Percentiles rank a stretch among this genome's conserved stretches.
Evolutionary conservation across 1,140 invertebrate species (phyloP).

Genomic region (Drosophila nigrodunni): DNA sequence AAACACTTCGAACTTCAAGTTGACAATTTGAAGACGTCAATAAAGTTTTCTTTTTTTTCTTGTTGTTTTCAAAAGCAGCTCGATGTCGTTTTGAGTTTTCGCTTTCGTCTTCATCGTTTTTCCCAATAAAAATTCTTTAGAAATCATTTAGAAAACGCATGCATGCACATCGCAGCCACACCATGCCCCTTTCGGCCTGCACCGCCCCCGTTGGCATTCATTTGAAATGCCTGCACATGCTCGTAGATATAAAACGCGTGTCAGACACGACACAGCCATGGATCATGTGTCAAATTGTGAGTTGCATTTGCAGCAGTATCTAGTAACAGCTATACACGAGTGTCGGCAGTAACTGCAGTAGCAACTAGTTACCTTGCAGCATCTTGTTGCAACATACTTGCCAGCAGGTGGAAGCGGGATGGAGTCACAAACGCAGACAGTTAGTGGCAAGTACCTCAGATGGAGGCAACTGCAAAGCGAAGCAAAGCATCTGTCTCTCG

Average conservation of each 20-base stretch:
- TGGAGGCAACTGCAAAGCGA: conserved; percentile 41
- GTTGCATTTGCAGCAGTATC: conserved; percentile 50
- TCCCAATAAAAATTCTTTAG: conserved; percentile 79
- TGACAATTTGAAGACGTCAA: conserved; percentile 81
- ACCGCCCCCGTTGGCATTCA: background rate
- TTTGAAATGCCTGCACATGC: conserved; percentile 41
- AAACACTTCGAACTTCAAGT: conserved; percentile 77
- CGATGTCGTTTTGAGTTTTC: conserved; percentile 38
- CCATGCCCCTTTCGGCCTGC: conserved; percentile 6
- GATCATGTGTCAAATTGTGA: conserved; percentile 82
- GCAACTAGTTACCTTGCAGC: conserved; percentile 55
- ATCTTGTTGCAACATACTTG: background rate
- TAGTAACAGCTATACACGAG: conserved; percentile 37
- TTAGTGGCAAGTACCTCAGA: conserved; percentile 38
- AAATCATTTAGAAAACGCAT: conserved; percentile 82
- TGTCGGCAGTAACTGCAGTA: conserved; percentile 29
- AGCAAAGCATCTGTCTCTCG: conserved; percentile 59
- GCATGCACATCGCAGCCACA: conserved; percentile 73
- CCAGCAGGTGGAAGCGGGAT: no score
- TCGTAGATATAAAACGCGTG: conserved; percentile 72
- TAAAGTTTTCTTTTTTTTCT: conserved; percentile 61
- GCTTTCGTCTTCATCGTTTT: conserved; percentile 58
- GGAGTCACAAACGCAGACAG: background rate
- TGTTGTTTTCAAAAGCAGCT: conserved; percentile 12
- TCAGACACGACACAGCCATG: conserved; percentile 78